phyloP scores from a whole-genome alignment of 2,888 invertebrate species.

The Crioceris asparagi region DNA sequence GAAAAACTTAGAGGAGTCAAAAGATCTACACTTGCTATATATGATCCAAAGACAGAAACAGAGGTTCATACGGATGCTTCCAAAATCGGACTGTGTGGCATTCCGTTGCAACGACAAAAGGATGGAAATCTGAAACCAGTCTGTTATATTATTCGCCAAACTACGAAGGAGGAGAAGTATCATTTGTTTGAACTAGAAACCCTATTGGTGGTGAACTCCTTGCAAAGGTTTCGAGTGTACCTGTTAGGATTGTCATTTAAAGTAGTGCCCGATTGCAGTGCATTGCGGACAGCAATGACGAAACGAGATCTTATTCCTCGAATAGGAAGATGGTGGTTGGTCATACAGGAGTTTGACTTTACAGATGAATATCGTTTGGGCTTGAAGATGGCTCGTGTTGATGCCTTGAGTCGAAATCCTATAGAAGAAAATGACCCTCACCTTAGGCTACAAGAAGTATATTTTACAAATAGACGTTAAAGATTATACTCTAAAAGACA shows the following conservation, averaged over 20 bases:
- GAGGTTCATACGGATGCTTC: constrained; percentile 25
- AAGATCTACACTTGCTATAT: constrained; percentile 15
- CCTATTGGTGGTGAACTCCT: constrained; percentile 26
- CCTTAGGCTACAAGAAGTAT: too few relatives aligned
- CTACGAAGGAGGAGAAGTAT: constrained; percentile 25
- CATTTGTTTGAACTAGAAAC: constrained; percentile 31
- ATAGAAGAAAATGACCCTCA: too few relatives aligned
- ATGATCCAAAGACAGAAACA: constrained; percentile 16
- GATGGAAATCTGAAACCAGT: constrained; percentile 19
- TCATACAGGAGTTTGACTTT: constrained; percentile 13
- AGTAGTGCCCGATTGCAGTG: constrained; percentile 27
- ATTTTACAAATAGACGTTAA: too few relatives aligned
- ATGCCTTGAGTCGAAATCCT: constrained; percentile 19
- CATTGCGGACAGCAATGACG: constrained; percentile 19
- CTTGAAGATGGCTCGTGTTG: constrained; percentile 13
- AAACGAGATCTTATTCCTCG: constrained; percentile 26
- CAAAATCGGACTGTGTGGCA: constrained; percentile 19
- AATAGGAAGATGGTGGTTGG: constrained; percentile 22
- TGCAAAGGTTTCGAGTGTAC: constrained; percentile 28
- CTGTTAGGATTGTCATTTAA: constrained; percentile 24
- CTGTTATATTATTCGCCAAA: constrained; percentile 28
- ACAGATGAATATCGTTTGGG: constrained; percentile 13
- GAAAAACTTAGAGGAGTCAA: constrained; percentile 2
- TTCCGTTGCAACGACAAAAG: constrained; percentile 19
- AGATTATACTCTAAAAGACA: not conserved